These are phyloP conservation scores for Ciconia nigra DNA, from an alignment of 2,797 vertebrate species.

Conservation along the genomic window DNA sequence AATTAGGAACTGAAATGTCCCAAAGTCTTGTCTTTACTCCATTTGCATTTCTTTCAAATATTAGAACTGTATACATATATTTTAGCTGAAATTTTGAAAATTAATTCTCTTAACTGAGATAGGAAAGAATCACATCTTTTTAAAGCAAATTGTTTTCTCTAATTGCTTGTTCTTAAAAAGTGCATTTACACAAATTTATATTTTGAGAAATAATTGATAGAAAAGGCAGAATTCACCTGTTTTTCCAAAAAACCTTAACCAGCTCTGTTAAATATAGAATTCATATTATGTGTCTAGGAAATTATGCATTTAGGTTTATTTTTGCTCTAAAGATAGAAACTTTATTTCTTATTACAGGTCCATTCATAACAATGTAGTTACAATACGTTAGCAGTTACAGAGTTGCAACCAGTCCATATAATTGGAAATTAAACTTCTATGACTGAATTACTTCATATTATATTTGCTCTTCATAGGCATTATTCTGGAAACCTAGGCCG, in stretches of 20 bases:
- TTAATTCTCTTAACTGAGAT: not conserved
- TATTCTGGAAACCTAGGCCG: not conserved
- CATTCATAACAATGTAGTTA: not conserved
- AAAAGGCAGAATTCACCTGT: not conserved
- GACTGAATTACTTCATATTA: not conserved
- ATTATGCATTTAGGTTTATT: not conserved
- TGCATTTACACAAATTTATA: not conserved
- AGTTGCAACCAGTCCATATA: not conserved
- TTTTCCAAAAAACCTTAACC: not conserved
- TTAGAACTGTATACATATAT: not conserved
- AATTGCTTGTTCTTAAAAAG: not conserved
- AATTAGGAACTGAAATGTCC: not conserved
- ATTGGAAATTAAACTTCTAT: not conserved
- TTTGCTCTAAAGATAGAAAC: not conserved
- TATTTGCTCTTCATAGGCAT: not conserved
- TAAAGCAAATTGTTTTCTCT: not conserved
- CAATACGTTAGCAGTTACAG: not conserved
- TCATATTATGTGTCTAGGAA: not conserved
- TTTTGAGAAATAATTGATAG: not conserved
- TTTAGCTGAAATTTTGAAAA: not conserved
- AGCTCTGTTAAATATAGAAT: not conserved
- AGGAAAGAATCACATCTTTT: not conserved
- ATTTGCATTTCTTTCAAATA: not conserved
- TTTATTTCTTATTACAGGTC: not conserved
- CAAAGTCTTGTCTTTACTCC: not conserved